phyloP scores from a whole-genome alignment of 2,113 vertebrate species.

The Pterophyllum scalare region DNA sequence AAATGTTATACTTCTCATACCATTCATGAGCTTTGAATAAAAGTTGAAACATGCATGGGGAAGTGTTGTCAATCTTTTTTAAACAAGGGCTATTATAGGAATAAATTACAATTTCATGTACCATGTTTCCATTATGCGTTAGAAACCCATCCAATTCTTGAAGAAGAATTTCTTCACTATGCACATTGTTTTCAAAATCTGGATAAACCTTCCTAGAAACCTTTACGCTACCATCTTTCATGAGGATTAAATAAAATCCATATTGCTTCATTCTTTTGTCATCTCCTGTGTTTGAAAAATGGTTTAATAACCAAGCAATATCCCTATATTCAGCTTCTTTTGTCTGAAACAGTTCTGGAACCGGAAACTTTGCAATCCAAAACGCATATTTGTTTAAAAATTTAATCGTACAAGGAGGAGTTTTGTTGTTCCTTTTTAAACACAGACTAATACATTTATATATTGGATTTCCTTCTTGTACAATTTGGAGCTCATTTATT shows the following conservation, averaged over 20 bases:
- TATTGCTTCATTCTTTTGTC: neutral
- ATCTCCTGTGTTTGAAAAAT: neutral
- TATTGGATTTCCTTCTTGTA: too few species aligned
- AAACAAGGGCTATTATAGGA: neutral
- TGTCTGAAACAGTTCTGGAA: too few species aligned
- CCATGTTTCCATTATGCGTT: neutral
- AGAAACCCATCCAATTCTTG: accelerated
- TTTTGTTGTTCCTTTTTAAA: too few species aligned
- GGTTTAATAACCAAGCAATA: too few species aligned
- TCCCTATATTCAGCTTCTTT: too few species aligned
- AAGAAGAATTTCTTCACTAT: neutral
- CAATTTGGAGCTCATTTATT: too few species aligned
- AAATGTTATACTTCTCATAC: neutral
- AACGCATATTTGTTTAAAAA: too few species aligned
- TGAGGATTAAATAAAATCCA: neutral
- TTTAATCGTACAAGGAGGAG: too few species aligned
- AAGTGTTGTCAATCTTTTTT: neutral
- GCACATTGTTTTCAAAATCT: accelerated
- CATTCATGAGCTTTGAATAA: accelerated
- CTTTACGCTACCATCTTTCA: neutral
- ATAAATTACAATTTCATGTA: neutral
- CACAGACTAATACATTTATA: too few species aligned
- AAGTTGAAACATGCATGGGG: neutral
- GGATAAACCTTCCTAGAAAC: neutral
- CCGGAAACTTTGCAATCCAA: too few species aligned